Base-by-base conservation (phyloP, 2,113 vertebrate species). In the Toxostoma redivivum region DNA sequence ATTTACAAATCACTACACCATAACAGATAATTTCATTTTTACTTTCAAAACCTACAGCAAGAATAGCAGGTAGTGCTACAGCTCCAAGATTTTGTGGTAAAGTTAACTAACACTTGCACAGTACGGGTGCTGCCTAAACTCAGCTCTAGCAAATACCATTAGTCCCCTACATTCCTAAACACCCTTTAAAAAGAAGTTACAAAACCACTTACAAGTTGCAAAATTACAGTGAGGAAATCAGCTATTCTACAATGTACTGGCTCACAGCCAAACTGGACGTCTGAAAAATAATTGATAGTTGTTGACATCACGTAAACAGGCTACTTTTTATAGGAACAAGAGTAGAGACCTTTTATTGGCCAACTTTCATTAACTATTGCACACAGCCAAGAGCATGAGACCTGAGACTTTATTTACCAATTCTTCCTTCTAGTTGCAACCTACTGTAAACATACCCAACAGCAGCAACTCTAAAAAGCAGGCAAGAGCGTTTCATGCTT, bases 1-100 rank as follows among this genome's bases (percentile, higher is more conserved):
- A 95, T 90, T 92, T 96, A 94, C 77, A 94, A 92, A 76, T 72
- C 57, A 88, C 72, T 62, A 54, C 45, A 80, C 40, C 72, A 28
- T 42, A 95, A 73, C 62, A 94, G 82, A 66, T 66, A 92, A 93
- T 73, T 92, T 86, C 79, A 86, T 97, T 94, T 90, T 93, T 79
- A 85, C 85, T 88, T 88, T 51, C 1, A 1, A 92, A 93, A 94
- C 17, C 71, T 66, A 66, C 61, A 94, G 67, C 81, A 88, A 70
- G 78, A 91, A 69, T 88, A 88, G 85, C 85, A 96, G 79, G 85
- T 73, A 65, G 83, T 94, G 83, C 61, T 69, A 31, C 6, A 93
- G 66, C 57, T 94, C 88, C 40, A 72, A 92, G 88, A 96, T 86
- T 86, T 35, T 79, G 77, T 28, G 54, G 65, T 11, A 30, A 78